phyloP scores from a whole-genome alignment of 2,797 vertebrate genomes.

The Chelon auratus region DNA sequence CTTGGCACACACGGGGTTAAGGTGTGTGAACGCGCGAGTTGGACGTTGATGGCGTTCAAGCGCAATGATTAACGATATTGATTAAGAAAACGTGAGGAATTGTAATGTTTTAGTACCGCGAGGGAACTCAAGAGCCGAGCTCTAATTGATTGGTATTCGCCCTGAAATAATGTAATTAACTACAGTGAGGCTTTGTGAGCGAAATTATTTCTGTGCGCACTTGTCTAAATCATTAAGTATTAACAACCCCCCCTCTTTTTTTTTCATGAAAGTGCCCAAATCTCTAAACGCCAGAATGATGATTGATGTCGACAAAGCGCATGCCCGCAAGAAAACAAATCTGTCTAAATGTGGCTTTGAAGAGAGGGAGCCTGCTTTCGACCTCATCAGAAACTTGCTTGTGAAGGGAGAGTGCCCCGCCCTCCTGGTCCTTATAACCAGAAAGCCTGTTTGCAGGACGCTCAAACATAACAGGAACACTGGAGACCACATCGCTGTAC shows the following conservation, averaged over 20 bases:
- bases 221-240: constrained; percentile 53
- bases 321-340: constrained; percentile 44
- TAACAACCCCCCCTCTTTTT: constrained; percentile 17
- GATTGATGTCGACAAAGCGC: constrained; percentile 44
- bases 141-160: constrained; percentile 21
- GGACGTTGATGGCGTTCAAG: constrained; percentile 23
- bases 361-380: constrained; percentile 73
- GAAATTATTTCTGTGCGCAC: constrained; percentile 13
- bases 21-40: constrained; percentile 23
- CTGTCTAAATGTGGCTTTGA: constrained; percentile 51
- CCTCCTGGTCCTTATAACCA: constrained; percentile 85
- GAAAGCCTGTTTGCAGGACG: constrained; percentile 72
- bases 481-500: constrained; percentile 73
- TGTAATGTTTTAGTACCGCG: constrained; percentile 18
- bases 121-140: constrained; percentile 34
- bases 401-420: constrained; percentile 78
- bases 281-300: constrained; percentile 5
- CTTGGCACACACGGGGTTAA: constrained; percentile 57
- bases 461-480: constrained; percentile 80
- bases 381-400: constrained; percentile 81
- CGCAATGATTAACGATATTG: constrained; percentile 52
- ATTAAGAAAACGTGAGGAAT: constrained; percentile 33
- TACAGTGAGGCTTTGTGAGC: constrained; percentile 12
- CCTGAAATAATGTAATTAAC: constrained; percentile 45
- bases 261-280: constrained; percentile 24